These are phyloP conservation scores for Dendrolimus kikuchii DNA, from an alignment of 1,140 invertebrate species.

Conservation along the genomic window DNA sequence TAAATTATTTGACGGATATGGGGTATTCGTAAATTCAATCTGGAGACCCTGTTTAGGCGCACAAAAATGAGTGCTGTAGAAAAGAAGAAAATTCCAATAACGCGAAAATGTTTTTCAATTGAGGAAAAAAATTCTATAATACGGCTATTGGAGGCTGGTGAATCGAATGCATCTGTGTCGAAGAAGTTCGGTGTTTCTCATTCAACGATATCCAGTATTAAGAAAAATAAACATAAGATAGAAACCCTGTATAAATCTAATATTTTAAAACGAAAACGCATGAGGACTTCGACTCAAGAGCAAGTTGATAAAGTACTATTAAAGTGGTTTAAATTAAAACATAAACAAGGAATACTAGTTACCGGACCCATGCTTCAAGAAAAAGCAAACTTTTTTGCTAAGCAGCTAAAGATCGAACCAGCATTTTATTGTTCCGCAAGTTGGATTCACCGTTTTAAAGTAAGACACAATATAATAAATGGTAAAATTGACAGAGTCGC, in stretches of 20 bases:
- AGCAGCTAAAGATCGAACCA: conserved; percentile 5
- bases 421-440: conserved; percentile 12
- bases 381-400: conserved; percentile 19
- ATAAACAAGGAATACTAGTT: conserved; percentile 11
- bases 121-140: too few species aligned
- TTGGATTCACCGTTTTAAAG: conserved; percentile 16
- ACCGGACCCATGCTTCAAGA: conserved; percentile 19
- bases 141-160: too few species aligned
- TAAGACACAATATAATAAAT: neutral
- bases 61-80: too few species aligned
- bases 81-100: too few species aligned
- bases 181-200: conserved; percentile 6
- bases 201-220: conserved; percentile 20
- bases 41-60: too few species aligned
- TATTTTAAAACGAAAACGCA: conserved; percentile 20
- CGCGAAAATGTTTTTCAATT: too few species aligned
- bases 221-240: conserved; percentile 18
- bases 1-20: too few species aligned
- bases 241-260: conserved; percentile 15
- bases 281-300: conserved; percentile 12
- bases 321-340: conserved; percentile 19
- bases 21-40: too few species aligned
- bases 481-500: too few species aligned
- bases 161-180: too few species aligned
- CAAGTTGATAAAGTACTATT: conserved; percentile 16